Percentiles rank a stretch among this genome's conserved stretches.
Conservation (phyloP, 2,888 invertebrate genomes). For the Vanessa cardui region DNA sequence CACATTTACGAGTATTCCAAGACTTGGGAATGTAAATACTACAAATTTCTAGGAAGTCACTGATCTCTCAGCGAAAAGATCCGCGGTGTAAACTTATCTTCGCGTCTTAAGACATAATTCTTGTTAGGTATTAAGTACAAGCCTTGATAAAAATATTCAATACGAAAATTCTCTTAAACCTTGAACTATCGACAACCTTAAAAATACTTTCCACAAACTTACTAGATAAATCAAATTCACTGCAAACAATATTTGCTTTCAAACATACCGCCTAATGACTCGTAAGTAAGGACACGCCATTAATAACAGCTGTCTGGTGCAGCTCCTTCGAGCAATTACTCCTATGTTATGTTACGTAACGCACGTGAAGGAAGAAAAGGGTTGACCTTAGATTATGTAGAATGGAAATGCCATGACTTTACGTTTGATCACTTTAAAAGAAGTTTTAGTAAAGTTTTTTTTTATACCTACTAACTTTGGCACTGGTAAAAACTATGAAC, state of each 20-base stretch:
- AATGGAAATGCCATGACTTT: not conserved
- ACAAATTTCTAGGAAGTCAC: too few species aligned
- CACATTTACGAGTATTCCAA: too few species aligned
- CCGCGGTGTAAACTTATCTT: too few species aligned
- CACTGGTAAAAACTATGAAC: too few species aligned
- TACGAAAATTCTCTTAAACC: not conserved
- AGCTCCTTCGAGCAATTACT: conserved; percentile 74
- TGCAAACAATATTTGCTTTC: conserved; percentile 48
- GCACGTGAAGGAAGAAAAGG: conserved; percentile 23
- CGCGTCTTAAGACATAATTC: too few species aligned
- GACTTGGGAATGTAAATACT: too few species aligned
- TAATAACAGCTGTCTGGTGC: conserved; percentile 64
- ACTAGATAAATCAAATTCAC: conserved; percentile 46
- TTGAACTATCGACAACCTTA: not conserved
- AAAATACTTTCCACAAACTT: not conserved
- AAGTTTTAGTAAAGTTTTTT: too few species aligned
- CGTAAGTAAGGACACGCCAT: conserved; percentile 51
- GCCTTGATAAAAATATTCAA: too few species aligned
- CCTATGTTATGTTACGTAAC: conserved; percentile 38
- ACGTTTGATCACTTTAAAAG: too few species aligned
- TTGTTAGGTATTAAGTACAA: too few species aligned
- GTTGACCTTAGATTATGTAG: conserved; percentile 4
- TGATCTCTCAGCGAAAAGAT: too few species aligned
- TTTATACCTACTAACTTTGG: too few species aligned
- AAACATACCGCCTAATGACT: conserved; percentile 50